Conservation (phyloP, 2,797 vertebrate genomes). For the Leptoclinus maculatus region DNA sequence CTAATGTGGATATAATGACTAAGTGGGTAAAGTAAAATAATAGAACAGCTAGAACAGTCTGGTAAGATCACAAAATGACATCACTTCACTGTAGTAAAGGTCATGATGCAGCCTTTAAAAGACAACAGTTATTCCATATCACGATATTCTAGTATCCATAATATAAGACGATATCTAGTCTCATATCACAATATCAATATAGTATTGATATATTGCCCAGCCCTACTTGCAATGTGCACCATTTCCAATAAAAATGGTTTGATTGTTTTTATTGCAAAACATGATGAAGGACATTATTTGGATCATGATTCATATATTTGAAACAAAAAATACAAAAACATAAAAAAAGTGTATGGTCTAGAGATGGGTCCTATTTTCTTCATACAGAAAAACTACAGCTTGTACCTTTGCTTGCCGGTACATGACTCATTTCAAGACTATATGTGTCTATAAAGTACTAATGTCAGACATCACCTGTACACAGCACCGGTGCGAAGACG, state of each 20-base stretch:
- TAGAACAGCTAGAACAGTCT: too few species aligned
- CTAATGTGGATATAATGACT: too few species aligned
- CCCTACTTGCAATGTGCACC: background rate
- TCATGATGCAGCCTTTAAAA: too few species aligned
- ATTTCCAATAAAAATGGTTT: background rate
- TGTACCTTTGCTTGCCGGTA: background rate
- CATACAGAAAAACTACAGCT: background rate
- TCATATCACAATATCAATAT: too few species aligned
- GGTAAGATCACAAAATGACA: too few species aligned
- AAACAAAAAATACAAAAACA: slow-evolving; percentile 1
- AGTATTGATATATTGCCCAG: too few species aligned
- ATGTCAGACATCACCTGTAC: slow-evolving; percentile 61
- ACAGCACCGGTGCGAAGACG: slow-evolving; percentile 78
- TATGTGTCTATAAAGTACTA: background rate
- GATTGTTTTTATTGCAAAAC: background rate
- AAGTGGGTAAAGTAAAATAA: too few species aligned
- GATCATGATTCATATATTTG: background rate
- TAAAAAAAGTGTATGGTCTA: background rate
- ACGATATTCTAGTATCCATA: too few species aligned
- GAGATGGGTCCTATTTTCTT: background rate
- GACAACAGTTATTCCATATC: too few species aligned
- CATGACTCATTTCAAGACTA: background rate
- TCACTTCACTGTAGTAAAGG: too few species aligned
- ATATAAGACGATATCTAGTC: too few species aligned
- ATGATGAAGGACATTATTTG: background rate